phyloP scores from a whole-genome alignment of 2,113 vertebrate species.

The Orientallactaga bullata region DNA sequence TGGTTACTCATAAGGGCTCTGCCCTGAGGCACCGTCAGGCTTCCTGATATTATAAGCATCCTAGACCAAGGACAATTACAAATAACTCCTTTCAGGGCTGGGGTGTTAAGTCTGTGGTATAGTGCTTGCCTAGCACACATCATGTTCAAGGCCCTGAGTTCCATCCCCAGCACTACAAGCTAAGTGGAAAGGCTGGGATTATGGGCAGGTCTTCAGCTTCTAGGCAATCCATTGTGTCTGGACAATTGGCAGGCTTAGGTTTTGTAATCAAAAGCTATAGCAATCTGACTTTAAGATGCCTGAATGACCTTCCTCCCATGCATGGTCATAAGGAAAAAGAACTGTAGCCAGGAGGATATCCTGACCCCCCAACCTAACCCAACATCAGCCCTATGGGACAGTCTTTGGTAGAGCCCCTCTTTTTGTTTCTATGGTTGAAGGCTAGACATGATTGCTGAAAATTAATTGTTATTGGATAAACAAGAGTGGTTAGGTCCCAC shows the following conservation, averaged over 20 bases:
- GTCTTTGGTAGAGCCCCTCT: conserved; percentile 6
- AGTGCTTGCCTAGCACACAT: not conserved
- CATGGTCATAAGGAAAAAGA: not conserved
- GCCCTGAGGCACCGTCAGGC: not conserved
- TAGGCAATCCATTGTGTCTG: not conserved
- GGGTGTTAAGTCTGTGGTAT: not conserved
- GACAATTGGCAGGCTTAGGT: not conserved
- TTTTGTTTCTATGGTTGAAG: conserved; percentile 44
- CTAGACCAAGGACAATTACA: not conserved
- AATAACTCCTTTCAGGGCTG: not conserved
- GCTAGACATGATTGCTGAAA: conserved; percentile 12
- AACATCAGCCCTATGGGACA: not conserved
- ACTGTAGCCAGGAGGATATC: not conserved
- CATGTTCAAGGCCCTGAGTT: not conserved
- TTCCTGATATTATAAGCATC: not conserved
- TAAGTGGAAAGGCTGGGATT: not conserved
- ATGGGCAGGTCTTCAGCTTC: not conserved
- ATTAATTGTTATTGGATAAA: conserved; percentile 74
- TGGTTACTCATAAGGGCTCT: not conserved
- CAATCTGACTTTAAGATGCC: conserved; percentile 25
- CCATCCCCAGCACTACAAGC: not conserved
- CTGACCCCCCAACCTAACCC: not conserved
- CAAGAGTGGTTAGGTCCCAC: conserved; percentile 66
- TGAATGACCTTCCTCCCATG: not conserved
- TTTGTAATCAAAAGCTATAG: not conserved